A percentile compares a stretch with the other conserved stretches of the same genome.
These are phyloP conservation scores for Proteles cristata DNA, from an alignment of 2,113 vertebrate species.

Conservation along the genomic window DNA sequence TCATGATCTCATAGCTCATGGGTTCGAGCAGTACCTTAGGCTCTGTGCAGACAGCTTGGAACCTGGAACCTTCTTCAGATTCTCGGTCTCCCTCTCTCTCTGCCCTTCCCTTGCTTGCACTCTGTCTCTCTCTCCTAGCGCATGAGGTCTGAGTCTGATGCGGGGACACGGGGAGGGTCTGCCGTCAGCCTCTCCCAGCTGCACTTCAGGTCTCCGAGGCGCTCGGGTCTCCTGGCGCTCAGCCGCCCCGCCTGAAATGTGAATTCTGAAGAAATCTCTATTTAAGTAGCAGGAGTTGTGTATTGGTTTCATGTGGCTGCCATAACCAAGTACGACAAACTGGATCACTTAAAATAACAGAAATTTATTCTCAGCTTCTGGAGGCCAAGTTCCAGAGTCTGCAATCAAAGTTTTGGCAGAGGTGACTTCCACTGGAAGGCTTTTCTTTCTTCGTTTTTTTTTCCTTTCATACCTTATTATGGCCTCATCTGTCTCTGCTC, in stretches of 20 bases:
- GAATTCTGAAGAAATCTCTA: background rate
- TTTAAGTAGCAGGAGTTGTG: background rate
- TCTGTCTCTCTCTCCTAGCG: too few relatives aligned
- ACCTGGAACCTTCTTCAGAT: too few relatives aligned
- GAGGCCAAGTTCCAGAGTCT: background rate
- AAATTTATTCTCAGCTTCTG: background rate
- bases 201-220: too few relatives aligned
- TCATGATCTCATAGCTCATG: too few relatives aligned
- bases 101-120: too few relatives aligned
- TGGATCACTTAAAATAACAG: background rate
- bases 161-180: too few relatives aligned
- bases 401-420: background rate
- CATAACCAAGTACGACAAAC: background rate
- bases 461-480: background rate
- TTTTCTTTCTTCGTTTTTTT: background rate
- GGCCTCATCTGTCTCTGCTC: background rate
- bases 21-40: too few relatives aligned
- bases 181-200: too few relatives aligned
- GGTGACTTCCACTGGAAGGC: background rate
- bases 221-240: too few relatives aligned
- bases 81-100: too few relatives aligned
- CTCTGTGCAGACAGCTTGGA: too few relatives aligned
- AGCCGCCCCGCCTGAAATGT: background rate
- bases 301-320: background rate
- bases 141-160: too few relatives aligned